phyloP scores from a whole-genome alignment of 2,113 vertebrate genomes.

The Ictidomys tridecemlineatus region DNA sequence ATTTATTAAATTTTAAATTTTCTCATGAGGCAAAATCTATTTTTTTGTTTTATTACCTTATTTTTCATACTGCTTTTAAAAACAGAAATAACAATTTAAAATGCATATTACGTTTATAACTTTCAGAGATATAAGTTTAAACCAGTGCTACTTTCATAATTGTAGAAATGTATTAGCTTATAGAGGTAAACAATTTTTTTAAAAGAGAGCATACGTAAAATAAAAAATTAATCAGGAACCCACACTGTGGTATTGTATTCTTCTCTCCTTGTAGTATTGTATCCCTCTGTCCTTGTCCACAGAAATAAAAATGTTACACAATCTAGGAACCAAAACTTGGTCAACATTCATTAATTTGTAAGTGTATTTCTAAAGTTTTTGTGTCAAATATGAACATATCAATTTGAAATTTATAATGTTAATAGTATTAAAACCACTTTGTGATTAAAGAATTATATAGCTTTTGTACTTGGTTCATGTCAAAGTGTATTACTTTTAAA shows the following conservation, averaged over 20 bases:
- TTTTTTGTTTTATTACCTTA: background rate
- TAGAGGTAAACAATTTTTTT: background rate
- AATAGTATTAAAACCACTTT: background rate
- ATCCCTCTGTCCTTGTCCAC: background rate
- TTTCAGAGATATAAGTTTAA: background rate
- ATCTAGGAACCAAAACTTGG: background rate
- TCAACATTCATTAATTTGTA: background rate
- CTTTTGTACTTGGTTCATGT: background rate
- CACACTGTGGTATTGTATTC: background rate
- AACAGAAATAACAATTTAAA: background rate
- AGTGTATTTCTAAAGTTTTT: background rate
- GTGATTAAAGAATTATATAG: background rate
- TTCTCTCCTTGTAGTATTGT: background rate
- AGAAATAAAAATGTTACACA: too few species aligned
- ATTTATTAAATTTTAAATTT: background rate
- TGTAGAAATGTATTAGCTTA: background rate
- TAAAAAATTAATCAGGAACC: background rate
- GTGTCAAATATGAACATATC: background rate
- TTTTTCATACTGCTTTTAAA: background rate
- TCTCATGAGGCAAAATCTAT: background rate
- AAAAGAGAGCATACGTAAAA: background rate
- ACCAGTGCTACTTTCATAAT: background rate
- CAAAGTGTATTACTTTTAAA: background rate
- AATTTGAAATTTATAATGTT: background rate
- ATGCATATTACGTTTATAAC: background rate